These are phyloP conservation scores for Clivina fossor DNA, from an alignment of 2,888 invertebrate genomes.

Conservation along the genomic window DNA sequence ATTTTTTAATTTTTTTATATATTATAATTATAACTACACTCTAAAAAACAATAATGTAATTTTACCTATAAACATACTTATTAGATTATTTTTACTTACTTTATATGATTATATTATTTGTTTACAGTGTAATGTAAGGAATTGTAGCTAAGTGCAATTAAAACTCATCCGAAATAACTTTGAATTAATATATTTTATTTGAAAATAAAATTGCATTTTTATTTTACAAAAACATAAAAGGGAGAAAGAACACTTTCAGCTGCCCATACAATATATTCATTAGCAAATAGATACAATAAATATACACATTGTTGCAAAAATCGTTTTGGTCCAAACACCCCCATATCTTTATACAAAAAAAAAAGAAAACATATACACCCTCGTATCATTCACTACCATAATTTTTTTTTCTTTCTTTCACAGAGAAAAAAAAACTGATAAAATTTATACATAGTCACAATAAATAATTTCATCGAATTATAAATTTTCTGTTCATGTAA, in stretches of 20 bases:
- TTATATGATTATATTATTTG: too few relatives aligned
- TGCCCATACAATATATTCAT: too few relatives aligned
- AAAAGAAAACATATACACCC: too few relatives aligned
- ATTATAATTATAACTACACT: too few relatives aligned
- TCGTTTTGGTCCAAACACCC: constrained; percentile 34
- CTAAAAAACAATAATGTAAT: too few relatives aligned
- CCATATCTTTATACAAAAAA: constrained; percentile 31
- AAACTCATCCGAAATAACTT: too few relatives aligned
- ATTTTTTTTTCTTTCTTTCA: constrained; percentile 21
- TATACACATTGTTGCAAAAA: constrained; percentile 32
- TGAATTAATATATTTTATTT: constrained; percentile 32
- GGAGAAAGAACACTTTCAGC: constrained; percentile 32
- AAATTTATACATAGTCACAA: constrained; percentile 20
- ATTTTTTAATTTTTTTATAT: too few relatives aligned
- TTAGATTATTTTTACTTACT: too few relatives aligned
- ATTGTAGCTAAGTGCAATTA: too few relatives aligned
- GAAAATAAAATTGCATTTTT: constrained; percentile 29
- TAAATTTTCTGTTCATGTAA: constrained; percentile 30
- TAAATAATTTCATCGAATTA: constrained; percentile 25
- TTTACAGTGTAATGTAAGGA: too few relatives aligned
- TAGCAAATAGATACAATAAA: constrained; percentile 33
- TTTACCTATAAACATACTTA: too few relatives aligned
- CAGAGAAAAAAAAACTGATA: constrained; percentile 26
- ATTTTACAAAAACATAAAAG: constrained; percentile 32
- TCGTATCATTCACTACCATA: too few relatives aligned